Conservation (phyloP, 2,797 vertebrate species). For the Pangasius mekongensis region DNA sequence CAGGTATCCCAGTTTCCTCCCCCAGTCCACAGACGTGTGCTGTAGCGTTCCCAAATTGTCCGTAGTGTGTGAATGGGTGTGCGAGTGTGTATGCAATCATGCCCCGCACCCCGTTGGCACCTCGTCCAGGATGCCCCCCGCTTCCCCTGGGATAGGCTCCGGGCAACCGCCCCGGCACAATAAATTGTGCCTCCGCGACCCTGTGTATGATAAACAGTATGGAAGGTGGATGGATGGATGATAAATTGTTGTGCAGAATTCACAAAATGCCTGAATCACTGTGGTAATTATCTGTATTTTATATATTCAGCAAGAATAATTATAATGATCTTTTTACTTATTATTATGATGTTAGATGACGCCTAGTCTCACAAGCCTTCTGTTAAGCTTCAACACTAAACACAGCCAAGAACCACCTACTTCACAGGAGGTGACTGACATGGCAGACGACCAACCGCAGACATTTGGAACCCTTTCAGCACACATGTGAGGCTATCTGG, state of each 20-base stretch:
- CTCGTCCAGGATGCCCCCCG: no score
- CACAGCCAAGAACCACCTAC: slow-evolving; percentile 24
- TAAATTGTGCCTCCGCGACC: no score
- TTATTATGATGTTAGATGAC: not conserved
- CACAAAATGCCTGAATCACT: not conserved
- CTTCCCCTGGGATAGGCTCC: no score
- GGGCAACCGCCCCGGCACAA: no score
- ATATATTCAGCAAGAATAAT: not conserved
- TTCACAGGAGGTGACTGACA: slow-evolving; percentile 25
- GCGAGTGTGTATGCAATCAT: no score
- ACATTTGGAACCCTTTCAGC: not conserved
- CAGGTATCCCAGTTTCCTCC: no score
- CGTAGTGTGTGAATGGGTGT: no score
- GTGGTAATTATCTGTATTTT: not conserved
- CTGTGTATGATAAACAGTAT: no score
- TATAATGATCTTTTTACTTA: not conserved
- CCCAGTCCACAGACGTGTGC: no score
- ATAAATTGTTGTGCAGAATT: not conserved
- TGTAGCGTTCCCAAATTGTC: no score
- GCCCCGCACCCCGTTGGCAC: no score
- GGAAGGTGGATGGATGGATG: no score
- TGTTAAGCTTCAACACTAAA: not conserved
- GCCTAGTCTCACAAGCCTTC: not conserved
- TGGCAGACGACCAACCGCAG: not conserved
- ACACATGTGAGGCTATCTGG: not conserved